phyloP scores from a whole-genome alignment of 2,797 vertebrate species.

The Synanceia verrucosa region DNA sequence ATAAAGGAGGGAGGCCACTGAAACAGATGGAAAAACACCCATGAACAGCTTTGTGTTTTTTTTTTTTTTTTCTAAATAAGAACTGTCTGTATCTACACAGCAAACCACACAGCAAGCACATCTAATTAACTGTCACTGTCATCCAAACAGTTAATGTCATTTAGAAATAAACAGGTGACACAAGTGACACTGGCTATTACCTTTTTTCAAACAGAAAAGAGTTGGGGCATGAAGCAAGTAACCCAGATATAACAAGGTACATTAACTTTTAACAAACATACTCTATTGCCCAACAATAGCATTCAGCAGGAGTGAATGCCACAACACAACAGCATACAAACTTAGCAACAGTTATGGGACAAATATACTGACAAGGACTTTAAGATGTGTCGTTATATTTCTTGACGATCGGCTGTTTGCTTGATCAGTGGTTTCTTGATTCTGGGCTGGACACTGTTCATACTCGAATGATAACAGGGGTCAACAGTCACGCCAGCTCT shows the following conservation, averaged over 20 bases:
- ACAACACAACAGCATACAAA: conserved; percentile 94
- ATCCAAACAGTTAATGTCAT: conserved; percentile 51
- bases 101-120: conserved; percentile 73
- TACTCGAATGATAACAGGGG: conserved; percentile 79
- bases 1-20: conserved; percentile 37
- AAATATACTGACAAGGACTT: conserved; percentile 84
- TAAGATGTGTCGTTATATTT: conserved; percentile 69
- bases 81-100: conserved; percentile 56
- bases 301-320: conserved; percentile 88
- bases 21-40: conserved; percentile 42
- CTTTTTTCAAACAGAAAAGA: conserved; percentile 25
- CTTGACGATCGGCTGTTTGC: conserved; percentile 64
- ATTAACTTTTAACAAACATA: conserved; percentile 88
- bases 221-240: conserved; percentile 69
- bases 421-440: conserved; percentile 70
- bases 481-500: conserved; percentile 99
- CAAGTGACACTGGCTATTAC: conserved; percentile 46
- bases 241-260: conserved; percentile 83
- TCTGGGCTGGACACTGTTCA: conserved; percentile 85
- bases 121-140: conserved; percentile 47
- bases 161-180: conserved; percentile 42
- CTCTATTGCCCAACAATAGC: conserved; percentile 84
- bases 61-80: conserved; percentile 34
- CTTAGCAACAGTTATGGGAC: conserved; percentile 91
- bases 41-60: conserved; percentile 34